Conservation (phyloP, 2,113 vertebrate species). For the Todiramphus chloris region DNA sequence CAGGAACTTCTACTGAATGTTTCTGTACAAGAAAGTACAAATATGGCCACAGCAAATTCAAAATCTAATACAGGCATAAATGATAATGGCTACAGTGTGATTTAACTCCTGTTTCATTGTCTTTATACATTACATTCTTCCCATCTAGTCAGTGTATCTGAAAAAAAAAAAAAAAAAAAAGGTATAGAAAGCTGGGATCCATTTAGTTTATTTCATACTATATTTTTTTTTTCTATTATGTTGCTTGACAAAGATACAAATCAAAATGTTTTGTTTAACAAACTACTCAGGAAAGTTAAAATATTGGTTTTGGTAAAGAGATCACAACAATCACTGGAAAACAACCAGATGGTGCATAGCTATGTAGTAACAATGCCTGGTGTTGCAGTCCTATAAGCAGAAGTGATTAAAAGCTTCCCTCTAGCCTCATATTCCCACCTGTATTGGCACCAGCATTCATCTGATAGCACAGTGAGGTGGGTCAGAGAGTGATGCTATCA, state of each 20-base stretch:
- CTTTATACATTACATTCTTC: neutral
- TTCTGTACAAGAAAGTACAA: neutral
- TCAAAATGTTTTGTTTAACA: neutral
- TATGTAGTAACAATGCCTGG: neutral
- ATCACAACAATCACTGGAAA: neutral
- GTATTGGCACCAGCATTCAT: neutral
- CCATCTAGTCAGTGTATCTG: neutral
- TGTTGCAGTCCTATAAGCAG: neutral
- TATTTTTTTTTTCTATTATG: neutral
- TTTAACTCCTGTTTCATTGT: neutral
- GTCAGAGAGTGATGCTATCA: neutral
- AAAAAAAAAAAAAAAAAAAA: neutral
- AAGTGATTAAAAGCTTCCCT: neutral
- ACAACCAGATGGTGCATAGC: neutral
- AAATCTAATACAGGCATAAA: neutral
- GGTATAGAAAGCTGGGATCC: neutral
- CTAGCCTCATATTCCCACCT: neutral
- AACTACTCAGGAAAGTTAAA: neutral
- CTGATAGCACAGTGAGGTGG: neutral
- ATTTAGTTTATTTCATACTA: neutral
- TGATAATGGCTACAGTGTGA: neutral
- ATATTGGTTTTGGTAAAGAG: neutral
- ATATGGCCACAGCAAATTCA: neutral
- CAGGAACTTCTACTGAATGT: neutral
- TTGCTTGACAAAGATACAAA: neutral